Conservation (phyloP, 2,113 vertebrate genomes). For the Odocoileus hemionus region DNA sequence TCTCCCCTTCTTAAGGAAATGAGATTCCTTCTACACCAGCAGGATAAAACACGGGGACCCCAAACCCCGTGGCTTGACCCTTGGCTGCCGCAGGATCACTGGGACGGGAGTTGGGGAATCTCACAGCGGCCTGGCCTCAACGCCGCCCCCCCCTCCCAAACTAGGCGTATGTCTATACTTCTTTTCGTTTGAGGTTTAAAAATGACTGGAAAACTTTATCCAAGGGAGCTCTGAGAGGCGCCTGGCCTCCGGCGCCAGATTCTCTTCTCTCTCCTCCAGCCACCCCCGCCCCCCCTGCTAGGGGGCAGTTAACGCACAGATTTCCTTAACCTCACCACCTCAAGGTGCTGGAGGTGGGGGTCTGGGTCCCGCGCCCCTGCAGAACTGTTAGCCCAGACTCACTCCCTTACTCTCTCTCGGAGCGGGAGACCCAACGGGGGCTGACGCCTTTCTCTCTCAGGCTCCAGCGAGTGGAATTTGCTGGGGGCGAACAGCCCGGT, state of each 20-base stretch:
- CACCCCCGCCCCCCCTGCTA: neutral
- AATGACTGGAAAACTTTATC: neutral
- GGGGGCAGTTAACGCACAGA: neutral
- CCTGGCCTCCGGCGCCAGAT: accelerated
- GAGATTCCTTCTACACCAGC: neutral
- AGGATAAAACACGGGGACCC: slow-evolving; percentile 56
- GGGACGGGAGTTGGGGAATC: accelerated
- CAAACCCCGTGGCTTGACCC: slow-evolving; percentile 56
- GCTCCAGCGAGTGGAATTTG: neutral
- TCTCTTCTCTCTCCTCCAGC: neutral
- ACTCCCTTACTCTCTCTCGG: neutral
- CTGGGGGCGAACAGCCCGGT: neutral
- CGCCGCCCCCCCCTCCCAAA: neutral
- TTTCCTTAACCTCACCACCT: neutral
- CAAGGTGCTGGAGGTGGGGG: neutral
- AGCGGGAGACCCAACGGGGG: neutral
- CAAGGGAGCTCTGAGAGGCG: neutral
- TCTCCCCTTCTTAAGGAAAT: slow-evolving; percentile 22
- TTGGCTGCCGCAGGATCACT: neutral
- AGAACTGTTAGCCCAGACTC: neutral
- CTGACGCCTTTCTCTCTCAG: neutral
- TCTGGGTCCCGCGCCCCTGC: neutral
- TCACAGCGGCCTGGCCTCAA: neutral
- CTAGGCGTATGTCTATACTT: neutral
- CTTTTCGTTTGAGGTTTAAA: slow-evolving; percentile 23